Base-by-base conservation (phyloP, 2,113 vertebrate species). In the Excalfactoria chinensis region DNA sequence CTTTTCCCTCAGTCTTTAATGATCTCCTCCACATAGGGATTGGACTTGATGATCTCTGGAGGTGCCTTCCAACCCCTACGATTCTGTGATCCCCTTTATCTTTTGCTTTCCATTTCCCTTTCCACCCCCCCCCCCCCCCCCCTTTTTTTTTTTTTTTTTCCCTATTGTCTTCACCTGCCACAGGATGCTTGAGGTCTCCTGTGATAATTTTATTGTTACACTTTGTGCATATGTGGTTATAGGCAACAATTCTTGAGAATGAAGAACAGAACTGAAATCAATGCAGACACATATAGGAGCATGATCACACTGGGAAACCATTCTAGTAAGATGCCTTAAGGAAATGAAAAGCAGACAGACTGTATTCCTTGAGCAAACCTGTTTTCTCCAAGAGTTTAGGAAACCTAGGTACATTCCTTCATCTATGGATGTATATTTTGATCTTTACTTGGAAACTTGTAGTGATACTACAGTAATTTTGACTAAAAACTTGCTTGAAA, bases 271-370 rank as follows among this genome's bases (percentile, higher is more conserved):
- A 89, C 88, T 86, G 43, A 56, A 96, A 94, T 85, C 90, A 95
- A 93, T 88, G 81, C 60, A 95, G 86, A 90, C 96, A 76, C 92
- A 93, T 90, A 95, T 11, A 92, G 91, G 92, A 80, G 77, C 82
- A 93, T 48, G 91, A 85, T 89, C 94, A 93, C 26, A 41, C 7
- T 11, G n/a, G 87, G 62, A 97, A 97, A 94, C 75, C 89, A 95
- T 93, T 92, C 93, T 95, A 97, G 92, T 56, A 86, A 55, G 75
- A 95, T 86, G 79, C 92, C 96, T 95, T 74, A 88, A 97, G 87
- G 86, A 97, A 91, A 85, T 81, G 41, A 95, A 90, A 95, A 96
- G 76, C 71, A 96, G 70, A 80, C 44, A 94, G 67, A 91, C 71
- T 91, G 55, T 46, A 95, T n/a, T 86, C 81, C 71, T 93, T 79